phyloP scores from a whole-genome alignment of 1,140 invertebrate species.

The Drosophila tani region DNA sequence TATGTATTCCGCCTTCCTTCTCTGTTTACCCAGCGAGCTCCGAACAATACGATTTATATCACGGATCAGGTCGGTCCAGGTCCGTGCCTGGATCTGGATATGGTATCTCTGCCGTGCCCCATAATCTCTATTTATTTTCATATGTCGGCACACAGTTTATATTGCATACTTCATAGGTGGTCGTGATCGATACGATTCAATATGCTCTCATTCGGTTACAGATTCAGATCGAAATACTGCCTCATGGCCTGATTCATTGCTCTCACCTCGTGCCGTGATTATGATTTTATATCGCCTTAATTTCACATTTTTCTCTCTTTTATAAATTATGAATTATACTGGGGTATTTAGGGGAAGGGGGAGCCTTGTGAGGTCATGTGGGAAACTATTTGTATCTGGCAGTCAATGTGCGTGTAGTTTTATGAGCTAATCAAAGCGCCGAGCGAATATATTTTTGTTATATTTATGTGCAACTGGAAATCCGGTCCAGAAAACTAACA shows the following conservation, averaged over 20 bases:
- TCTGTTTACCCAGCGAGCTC: slow-evolving; percentile 71
- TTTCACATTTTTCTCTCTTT: slow-evolving; percentile 15
- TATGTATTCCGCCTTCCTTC: slow-evolving; percentile 36
- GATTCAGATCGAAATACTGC: background rate
- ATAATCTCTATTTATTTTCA: slow-evolving; percentile 68
- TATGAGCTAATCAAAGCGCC: slow-evolving; percentile 53
- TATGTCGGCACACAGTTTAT: slow-evolving; percentile 71
- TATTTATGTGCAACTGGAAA: slow-evolving; percentile 30
- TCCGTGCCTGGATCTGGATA: background rate
- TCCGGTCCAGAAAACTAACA: slow-evolving; percentile 36
- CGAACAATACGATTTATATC: slow-evolving; percentile 72
- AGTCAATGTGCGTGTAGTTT: slow-evolving; percentile 53
- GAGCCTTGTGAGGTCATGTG: slow-evolving; percentile 31
- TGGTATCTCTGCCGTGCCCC: background rate
- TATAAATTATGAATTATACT: slow-evolving; percentile 37
- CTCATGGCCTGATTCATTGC: slow-evolving; percentile 48
- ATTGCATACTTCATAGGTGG: slow-evolving; percentile 81
- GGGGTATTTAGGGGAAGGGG: background rate
- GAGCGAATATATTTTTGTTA: slow-evolving; percentile 22
- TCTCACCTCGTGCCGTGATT: slow-evolving; percentile 47
- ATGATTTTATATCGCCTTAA: slow-evolving; percentile 55
- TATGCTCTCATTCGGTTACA: slow-evolving; percentile 14
- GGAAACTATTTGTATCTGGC: slow-evolving; percentile 54
- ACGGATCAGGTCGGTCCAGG: slow-evolving; percentile 48
- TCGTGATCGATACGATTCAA: slow-evolving; percentile 57